A percentile compares a stretch with the other conserved stretches of the same genome.
phyloP scores from a whole-genome alignment of 2,888 invertebrate species.

The Erebia epiphron region DNA sequence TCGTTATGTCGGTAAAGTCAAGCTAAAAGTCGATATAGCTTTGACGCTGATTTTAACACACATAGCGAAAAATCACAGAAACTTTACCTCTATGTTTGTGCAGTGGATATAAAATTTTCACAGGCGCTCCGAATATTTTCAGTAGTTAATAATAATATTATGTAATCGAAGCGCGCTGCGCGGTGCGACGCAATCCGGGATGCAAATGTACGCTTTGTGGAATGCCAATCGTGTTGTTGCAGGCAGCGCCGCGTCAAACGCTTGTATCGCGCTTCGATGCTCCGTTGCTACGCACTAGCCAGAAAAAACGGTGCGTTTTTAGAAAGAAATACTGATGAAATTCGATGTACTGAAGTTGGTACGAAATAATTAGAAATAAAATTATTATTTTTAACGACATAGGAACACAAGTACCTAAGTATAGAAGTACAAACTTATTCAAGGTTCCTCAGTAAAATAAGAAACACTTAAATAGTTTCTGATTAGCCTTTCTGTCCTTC shows the following conservation, averaged over 20 bases:
- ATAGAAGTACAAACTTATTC: no score
- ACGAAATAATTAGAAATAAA: no score
- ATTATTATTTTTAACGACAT: no score
- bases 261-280: constrained; percentile 25
- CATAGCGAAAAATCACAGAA: background rate
- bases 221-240: constrained; percentile 37
- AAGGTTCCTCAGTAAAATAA: no score
- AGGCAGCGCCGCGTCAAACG: constrained; percentile 30
- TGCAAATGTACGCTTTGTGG: constrained; percentile 38
- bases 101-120: constrained; percentile 3
- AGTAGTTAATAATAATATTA: constrained; percentile 15
- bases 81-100: background rate
- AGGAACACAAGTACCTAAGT: no score
- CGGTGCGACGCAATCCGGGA: constrained; percentile 19
- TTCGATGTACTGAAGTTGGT: no score
- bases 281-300: constrained; percentile 20
- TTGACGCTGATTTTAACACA: background rate
- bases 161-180: constrained; percentile 8
- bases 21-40: background rate
- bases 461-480: no score
- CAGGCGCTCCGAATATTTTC: constrained; percentile 2
- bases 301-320: constrained; percentile 4
- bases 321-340: background rate
- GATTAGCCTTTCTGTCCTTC: no score
- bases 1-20: no score